Base-by-base conservation (phyloP, 1,140 invertebrate species). In the Leptonema lineaticorne region DNA sequence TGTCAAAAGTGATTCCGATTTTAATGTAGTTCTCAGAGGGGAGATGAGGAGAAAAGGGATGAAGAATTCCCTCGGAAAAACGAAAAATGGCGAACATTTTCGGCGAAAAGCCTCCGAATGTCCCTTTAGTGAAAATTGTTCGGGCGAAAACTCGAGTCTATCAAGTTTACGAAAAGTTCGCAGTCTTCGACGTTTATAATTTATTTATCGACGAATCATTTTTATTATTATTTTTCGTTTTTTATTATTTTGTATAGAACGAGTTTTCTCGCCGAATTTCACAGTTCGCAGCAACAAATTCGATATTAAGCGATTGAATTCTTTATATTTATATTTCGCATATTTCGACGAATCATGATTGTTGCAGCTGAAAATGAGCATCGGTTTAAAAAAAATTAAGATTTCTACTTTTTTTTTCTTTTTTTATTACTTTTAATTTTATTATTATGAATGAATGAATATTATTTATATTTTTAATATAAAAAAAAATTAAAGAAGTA, bases 121-220 rank as follows among this genome's bases (percentile, higher is more conserved):
- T 53, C 50, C 22, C 27, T 53, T 26, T 53, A 7, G 22, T 24
- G 18, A 22, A 26, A 22, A 26, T 24, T 24, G 9, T 53, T 53
- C 50, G 50, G 27, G 50, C 50, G 50, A 24, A 26, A 53, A 53
- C 50, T 26, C 27, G 27, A 53, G 50, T 53, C 50, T 53, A 53
- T 53, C 50, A 22, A 53, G 50, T 53, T 53, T 7, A 7, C 24
- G 27, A 26, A 1, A 24, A 53, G 50, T 53, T 53, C 50, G 50
- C 24, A 11, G 50, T 26, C 9, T 53, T 11, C 46, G n/a, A n/a
- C 6, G 22, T 18, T 50, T 53, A 26, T 53, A 53, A 53, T 53
- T 53, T 53, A 53, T 53, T 53, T 53, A 53, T 53, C 50, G 22
- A 11, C 20, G 50, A 53, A 26, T 48, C 50, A 24, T 53, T 26